Conservation (phyloP, 2,113 vertebrate species). For the Rhinopithecus roxellana region DNA sequence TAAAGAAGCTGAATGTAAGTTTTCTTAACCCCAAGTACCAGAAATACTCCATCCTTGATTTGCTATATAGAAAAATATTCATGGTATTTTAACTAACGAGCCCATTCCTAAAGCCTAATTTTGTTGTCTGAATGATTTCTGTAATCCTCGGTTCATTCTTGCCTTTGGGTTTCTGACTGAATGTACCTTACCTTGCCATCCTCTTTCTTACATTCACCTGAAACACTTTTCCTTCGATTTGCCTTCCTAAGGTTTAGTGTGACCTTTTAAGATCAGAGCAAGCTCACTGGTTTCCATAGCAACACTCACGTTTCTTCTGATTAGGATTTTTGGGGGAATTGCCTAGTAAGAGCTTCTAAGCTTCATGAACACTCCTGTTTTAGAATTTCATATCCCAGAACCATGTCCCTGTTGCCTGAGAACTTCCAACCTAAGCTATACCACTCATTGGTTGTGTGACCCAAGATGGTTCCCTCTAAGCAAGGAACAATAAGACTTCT, state of each 20-base stretch:
- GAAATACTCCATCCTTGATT: not conserved
- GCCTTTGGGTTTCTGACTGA: not conserved
- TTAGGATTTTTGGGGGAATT: not conserved
- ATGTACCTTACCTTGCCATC: not conserved
- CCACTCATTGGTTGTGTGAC: not conserved
- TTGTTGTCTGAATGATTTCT: not conserved
- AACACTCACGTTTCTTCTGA: slow-evolving; percentile 46
- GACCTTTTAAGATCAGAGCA: slow-evolving; percentile 31
- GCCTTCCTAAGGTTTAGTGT: not conserved
- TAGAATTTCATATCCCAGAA: not conserved
- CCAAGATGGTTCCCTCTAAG: not conserved
- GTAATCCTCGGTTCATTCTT: not conserved
- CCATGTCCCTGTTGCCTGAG: not conserved
- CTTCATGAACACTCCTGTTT: not conserved
- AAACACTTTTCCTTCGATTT: not conserved
- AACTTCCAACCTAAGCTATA: not conserved
- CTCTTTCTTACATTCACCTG: not conserved
- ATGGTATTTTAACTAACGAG: not conserved
- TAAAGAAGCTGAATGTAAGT: slow-evolving; percentile 13
- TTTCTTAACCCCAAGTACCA: not conserved
- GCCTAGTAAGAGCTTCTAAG: not conserved
- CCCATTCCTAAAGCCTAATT: not conserved
- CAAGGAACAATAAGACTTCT: not conserved
- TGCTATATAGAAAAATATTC: not conserved
- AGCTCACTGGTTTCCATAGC: slow-evolving; percentile 47